Evolutionary conservation across 1,140 invertebrate species (phyloP).

Genomic region (Drosophila pallidifrons): DNA sequence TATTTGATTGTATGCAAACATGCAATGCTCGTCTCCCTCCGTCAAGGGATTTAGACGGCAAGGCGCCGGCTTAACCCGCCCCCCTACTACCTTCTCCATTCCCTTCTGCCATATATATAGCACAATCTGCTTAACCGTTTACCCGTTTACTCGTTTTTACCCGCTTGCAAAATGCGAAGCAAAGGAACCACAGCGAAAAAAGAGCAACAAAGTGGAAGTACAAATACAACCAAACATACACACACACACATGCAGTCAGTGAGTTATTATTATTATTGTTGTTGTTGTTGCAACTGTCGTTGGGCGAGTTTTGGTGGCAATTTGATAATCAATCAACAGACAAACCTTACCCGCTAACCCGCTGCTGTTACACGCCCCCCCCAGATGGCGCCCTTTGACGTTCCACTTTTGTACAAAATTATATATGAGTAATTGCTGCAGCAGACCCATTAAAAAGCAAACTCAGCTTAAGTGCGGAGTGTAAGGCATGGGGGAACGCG

Average conservation of each 20-base stretch:
- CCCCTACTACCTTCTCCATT: no score
- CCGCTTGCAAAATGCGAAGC: background rate
- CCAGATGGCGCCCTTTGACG: background rate
- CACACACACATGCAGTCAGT: background rate
- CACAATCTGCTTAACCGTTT: no score
- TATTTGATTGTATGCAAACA: conserved; percentile 62
- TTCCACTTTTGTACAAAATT: conserved; percentile 31
- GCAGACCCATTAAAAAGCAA: conserved; percentile 35
- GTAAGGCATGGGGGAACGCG: background rate
- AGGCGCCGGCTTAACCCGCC: background rate
- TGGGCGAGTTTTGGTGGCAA: conserved; percentile 51
- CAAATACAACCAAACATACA: background rate
- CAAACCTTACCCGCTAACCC: conserved; percentile 6
- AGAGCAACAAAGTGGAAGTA: background rate
- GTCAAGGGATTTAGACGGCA: background rate
- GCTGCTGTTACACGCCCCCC: background rate
- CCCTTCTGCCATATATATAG: background rate
- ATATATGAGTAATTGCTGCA: conserved; percentile 42
- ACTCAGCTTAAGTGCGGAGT: conserved; percentile 33
- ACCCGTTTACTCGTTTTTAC: background rate
- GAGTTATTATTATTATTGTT: background rate
- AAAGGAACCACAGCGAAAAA: background rate
- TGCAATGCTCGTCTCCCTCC: conserved; percentile 50
- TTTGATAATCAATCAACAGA: conserved; percentile 69
- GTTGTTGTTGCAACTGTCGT: conserved; percentile 37